Evolutionary conservation across 1,140 invertebrate species (phyloP).

Genomic region (Melitaea cinxia): DNA sequence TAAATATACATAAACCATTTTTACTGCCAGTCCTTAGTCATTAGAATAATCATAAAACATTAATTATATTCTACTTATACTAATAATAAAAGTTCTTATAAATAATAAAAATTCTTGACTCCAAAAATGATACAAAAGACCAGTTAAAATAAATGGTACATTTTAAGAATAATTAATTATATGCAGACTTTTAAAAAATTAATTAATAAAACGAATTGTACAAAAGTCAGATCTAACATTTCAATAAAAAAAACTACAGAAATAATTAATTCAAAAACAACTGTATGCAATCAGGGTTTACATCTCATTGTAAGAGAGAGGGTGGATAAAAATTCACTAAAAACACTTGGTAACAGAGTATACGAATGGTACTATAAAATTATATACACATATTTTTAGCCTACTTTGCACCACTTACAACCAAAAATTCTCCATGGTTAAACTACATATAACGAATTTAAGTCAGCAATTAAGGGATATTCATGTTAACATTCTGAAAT

Average conservation of each 20-base stretch:
- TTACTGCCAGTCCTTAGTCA: too few relatives aligned
- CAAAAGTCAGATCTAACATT: background rate
- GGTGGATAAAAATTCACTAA: background rate
- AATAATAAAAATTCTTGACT: too few relatives aligned
- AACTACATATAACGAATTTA: slow-evolving; percentile 6
- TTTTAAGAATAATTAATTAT: too few relatives aligned
- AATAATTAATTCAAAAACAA: background rate
- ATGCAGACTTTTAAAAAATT: too few relatives aligned
- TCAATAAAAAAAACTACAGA: too few relatives aligned
- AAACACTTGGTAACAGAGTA: slow-evolving; percentile 9
- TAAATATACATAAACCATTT: too few relatives aligned
- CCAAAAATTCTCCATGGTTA: background rate
- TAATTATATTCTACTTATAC: too few relatives aligned
- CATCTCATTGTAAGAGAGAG: background rate
- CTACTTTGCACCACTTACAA: slow-evolving; percentile 9
- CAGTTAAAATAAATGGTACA: too few relatives aligned
- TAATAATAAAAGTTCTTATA: too few relatives aligned
- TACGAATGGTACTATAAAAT: background rate
- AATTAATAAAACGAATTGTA: too few relatives aligned
- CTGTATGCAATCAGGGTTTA: background rate
- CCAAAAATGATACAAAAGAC: too few relatives aligned
- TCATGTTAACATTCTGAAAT: slow-evolving; percentile 3
- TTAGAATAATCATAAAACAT: too few relatives aligned
- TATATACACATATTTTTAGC: slow-evolving; percentile 4
- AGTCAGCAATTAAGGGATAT: slow-evolving; percentile 9